Evolutionary conservation across 2,113 vertebrate species (phyloP).

Genomic region (Ictidomys tridecemlineatus): DNA sequence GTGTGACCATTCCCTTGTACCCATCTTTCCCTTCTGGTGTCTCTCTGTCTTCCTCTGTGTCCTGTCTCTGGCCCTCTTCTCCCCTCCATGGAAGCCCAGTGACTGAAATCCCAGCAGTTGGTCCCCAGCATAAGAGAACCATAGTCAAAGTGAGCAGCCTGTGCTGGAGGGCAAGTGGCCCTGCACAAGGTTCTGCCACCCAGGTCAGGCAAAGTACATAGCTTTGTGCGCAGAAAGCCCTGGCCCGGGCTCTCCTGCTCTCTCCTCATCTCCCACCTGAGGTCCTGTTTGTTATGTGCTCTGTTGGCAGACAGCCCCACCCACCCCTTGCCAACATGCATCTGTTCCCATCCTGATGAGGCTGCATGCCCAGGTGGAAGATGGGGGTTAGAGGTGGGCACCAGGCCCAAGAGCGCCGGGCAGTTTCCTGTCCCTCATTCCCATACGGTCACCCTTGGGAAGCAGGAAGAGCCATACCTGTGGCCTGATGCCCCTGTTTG

Average conservation of each 20-base stretch:
- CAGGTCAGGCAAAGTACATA: neutral
- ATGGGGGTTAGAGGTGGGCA: neutral
- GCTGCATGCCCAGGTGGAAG: neutral
- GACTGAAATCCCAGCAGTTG: neutral
- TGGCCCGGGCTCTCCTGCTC: neutral
- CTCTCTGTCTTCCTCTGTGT: neutral
- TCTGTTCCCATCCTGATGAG: neutral
- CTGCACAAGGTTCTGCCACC: neutral
- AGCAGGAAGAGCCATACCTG: neutral
- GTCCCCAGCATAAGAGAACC: neutral
- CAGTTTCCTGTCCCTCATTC: neutral
- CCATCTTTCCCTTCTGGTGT: neutral
- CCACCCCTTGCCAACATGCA: neutral
- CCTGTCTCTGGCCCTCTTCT: too few relatives aligned
- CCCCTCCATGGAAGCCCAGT: neutral
- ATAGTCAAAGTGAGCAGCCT: neutral
- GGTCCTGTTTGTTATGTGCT: neutral
- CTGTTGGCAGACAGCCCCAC: slow-evolving; percentile 32
- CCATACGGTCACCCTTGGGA: neutral
- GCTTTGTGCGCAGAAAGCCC: neutral
- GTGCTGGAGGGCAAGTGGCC: neutral
- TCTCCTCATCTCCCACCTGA: slow-evolving; percentile 43
- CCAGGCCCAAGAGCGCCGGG: neutral
- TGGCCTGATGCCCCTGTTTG: neutral
- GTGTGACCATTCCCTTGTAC: neutral